Evolutionary conservation across 2,797 vertebrate species (phyloP).

Genomic region (Tangara arthus): DNA sequence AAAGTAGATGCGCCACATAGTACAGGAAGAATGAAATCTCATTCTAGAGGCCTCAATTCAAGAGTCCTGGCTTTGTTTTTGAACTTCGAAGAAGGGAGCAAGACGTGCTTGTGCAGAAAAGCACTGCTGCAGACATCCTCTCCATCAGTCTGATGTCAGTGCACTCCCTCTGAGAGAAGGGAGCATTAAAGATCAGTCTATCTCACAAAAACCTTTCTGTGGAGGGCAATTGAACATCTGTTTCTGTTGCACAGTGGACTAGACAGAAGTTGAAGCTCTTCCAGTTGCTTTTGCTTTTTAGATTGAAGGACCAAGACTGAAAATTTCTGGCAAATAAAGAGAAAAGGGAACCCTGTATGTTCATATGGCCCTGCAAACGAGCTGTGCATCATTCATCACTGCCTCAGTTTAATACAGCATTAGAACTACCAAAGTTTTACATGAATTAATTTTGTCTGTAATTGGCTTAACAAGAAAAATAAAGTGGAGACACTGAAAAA

Average conservation of each 20-base stretch:
- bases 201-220: not conserved
- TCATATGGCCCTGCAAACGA: not conserved
- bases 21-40: not conserved
- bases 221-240: not conserved
- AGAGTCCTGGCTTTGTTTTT: not conserved
- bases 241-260: not conserved
- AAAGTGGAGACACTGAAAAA: not conserved
- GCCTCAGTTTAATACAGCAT: not conserved
- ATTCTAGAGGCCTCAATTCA: not conserved
- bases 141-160: not conserved
- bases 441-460: not conserved
- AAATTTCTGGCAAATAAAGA: not conserved
- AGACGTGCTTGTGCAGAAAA: not conserved
- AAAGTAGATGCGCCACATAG: fast-evolving
- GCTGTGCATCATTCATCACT: not conserved
- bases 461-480: not conserved
- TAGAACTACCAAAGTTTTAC: not conserved
- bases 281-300: not conserved
- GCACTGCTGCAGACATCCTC: not conserved
- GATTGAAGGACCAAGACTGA: not conserved
- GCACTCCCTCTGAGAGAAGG: not conserved
- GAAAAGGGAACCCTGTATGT: not conserved
- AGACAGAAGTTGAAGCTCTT: not conserved
- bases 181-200: not conserved
- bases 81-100: not conserved